phyloP scores from a whole-genome alignment of 2,888 invertebrate genomes.

The Parthenolecanium corni region DNA sequence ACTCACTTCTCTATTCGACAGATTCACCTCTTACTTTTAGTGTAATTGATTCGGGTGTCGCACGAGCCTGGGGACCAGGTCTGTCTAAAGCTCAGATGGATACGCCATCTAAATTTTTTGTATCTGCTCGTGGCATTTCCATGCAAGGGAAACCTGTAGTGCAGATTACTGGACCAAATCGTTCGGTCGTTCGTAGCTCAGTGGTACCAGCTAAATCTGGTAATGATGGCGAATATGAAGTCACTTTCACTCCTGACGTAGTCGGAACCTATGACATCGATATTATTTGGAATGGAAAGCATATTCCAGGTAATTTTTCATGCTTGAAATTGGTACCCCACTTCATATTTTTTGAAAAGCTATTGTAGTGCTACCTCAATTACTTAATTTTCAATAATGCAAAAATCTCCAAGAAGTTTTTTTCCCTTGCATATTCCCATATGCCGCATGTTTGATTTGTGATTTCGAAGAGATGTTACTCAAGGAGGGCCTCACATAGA shows the following conservation, averaged over 20 bases:
- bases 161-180: constrained; percentile 50
- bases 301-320: constrained; percentile 48
- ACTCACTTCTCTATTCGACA: constrained; percentile 18
- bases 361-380: no score
- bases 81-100: constrained; percentile 39
- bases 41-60: constrained; percentile 48
- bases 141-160: constrained; percentile 39
- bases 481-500: no score
- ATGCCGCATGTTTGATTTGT: no score
- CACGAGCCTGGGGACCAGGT: constrained; percentile 50
- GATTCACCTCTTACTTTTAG: constrained; percentile 46
- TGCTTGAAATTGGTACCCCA: background rate
- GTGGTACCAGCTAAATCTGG: constrained; percentile 37
- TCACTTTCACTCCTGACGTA: constrained; percentile 79
- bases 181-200: constrained; percentile 41
- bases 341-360: background rate
- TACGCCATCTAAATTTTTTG: constrained; percentile 27
- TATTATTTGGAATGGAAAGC: constrained; percentile 50
- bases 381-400: no score
- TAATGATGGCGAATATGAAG: constrained; percentile 61
- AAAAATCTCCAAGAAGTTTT: no score
- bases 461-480: no score
- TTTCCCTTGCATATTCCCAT: no score
- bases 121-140: constrained; percentile 30
- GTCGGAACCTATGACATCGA: constrained; percentile 85